These are phyloP conservation scores for Mormyrus iriodes DNA, from an alignment of 2,113 vertebrate genomes.

Conservation along the genomic window DNA sequence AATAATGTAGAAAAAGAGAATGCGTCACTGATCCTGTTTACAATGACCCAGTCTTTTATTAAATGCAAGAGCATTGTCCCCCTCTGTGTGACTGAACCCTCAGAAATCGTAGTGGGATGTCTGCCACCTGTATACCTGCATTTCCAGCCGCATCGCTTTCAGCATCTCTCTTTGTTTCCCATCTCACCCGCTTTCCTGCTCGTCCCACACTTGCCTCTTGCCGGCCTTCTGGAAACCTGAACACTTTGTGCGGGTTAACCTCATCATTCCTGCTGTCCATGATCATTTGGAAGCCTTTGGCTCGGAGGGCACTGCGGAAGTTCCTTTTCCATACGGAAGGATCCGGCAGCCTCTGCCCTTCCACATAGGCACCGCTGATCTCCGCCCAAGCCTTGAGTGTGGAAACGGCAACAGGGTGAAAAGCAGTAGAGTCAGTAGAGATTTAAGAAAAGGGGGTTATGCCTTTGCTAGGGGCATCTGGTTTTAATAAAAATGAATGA, in stretches of 20 bases:
- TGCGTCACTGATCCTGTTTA: not conserved
- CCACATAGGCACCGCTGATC: slow-evolving; percentile 55
- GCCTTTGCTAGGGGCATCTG: not conserved
- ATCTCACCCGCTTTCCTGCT: slow-evolving; percentile 37
- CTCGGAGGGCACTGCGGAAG: slow-evolving; percentile 76
- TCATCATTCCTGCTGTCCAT: slow-evolving; percentile 65
- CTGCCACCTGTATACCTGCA: not conserved
- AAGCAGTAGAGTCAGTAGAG: not conserved
- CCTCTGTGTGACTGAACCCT: not conserved
- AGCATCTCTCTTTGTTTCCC: not conserved
- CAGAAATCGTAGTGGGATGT: not conserved
- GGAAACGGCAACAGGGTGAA: not conserved
- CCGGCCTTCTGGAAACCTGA: slow-evolving; percentile 42
- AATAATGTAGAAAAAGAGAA: not conserved
- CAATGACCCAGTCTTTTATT: not conserved
- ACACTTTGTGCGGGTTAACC: slow-evolving; percentile 74
- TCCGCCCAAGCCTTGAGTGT: slow-evolving; percentile 70
- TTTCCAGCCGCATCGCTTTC: not conserved
- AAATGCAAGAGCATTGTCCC: not conserved
- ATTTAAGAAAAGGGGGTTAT: not conserved
- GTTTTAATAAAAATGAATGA: not conserved
- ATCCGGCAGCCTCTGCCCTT: slow-evolving; percentile 50
- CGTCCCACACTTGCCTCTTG: not conserved
- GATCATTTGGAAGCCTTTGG: slow-evolving; percentile 55
- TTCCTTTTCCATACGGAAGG: slow-evolving; percentile 81